Evolutionary conservation across 2,888 invertebrate genomes (phyloP), one percentile per base, ranked within the genome.

Genomic region (Prenolepis imparis): DNA sequence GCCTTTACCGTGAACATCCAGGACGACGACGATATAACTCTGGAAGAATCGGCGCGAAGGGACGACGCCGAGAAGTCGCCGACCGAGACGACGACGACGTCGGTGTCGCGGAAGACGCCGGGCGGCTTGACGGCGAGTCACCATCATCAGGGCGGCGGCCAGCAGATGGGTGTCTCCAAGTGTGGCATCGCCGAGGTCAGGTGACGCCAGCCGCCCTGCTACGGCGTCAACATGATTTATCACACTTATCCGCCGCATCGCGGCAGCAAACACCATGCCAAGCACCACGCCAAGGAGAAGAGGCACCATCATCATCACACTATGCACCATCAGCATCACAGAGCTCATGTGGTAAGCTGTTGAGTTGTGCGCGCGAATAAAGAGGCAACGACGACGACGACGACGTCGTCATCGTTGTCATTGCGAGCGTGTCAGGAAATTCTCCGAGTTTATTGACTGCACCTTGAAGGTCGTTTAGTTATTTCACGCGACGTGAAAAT

Each of bases 191-290:
- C 87, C 41, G 92, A 93, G 85, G 92, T 92, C 83, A 94, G 94
- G 94, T 94, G 94, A 94, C 94, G 94, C 94, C 94, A 94, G 82
- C 78, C 78, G 36, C 93, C 94, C 85, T 93, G 93, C 88, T 92
- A 94, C 84, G 94, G 94, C 70, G 92, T 92, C 72, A 92, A 90
- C 83, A 93, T 94, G 90, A 93, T 94, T 75, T 95, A 95, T 88
- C 93, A 94, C 82, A 95, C 95, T 72, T 95, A 95, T 82, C 95
- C 95, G 67, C 94, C 94, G 44, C 94, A 95, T 85, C 89, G 95
- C 59, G 92, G 93, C 83, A 91, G 91, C 86, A 94, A 94, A 87
- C 94, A 94, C 68, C 94, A 94, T 78, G 92, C 91, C 70, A 94
- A 94, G 84, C 94, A 94, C 87, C 93, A 93, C 67, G 88, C 92